These are phyloP conservation scores for Eurypyga helias DNA, from an alignment of 2,113 vertebrate species.

Conservation along the genomic window DNA sequence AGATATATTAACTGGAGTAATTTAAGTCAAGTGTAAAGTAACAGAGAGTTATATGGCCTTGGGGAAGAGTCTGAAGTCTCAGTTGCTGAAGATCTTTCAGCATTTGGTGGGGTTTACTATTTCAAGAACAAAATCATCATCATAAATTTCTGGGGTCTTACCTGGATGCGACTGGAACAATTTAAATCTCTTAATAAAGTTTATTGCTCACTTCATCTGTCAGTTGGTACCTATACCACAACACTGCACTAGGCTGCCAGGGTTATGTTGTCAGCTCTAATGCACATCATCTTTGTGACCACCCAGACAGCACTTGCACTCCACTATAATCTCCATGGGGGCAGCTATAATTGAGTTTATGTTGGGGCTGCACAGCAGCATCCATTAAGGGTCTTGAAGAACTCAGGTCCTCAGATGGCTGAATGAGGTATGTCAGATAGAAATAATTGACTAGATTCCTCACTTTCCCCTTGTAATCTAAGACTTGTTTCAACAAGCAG, in stretches of 20 bases:
- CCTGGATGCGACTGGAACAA: not conserved
- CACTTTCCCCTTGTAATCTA: not conserved
- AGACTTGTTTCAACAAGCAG: not conserved
- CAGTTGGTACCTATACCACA: not conserved
- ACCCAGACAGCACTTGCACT: not conserved
- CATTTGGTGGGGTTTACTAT: not conserved
- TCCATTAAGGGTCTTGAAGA: not conserved
- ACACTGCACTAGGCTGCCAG: not conserved
- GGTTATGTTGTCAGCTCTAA: not conserved
- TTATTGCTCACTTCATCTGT: not conserved
- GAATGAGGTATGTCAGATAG: not conserved
- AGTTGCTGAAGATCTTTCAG: not conserved
- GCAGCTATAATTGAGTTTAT: not conserved
- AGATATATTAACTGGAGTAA: slow-evolving; percentile 44
- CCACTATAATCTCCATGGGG: not conserved
- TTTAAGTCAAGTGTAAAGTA: slow-evolving; percentile 39
- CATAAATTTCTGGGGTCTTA: not conserved
- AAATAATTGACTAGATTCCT: not conserved
- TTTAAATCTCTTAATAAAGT: not conserved
- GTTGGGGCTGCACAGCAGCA: not conserved
- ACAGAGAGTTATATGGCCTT: slow-evolving; percentile 24
- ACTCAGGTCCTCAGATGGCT: not conserved
- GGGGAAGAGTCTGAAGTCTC: slow-evolving; percentile 7
- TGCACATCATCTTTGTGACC: not conserved
- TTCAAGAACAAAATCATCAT: not conserved